Evolutionary conservation across 2,888 invertebrate genomes (phyloP).

Genomic region (Pterostichus niger): DNA sequence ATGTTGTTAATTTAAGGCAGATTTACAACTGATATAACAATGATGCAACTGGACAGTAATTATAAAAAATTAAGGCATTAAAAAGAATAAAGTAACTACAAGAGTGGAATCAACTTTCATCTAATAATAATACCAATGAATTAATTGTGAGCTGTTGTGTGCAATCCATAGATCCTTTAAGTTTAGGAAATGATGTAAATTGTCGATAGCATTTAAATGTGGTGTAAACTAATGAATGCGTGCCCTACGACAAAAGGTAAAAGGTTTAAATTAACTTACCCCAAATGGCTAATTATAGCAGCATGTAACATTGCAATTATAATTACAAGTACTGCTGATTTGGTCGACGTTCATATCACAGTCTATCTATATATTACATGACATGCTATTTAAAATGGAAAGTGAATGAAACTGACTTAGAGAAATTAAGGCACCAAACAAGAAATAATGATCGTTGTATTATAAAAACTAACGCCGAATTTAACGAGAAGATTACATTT

Average conservation of each 20-base stretch:
- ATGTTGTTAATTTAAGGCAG: no score
- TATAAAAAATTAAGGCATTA: no score
- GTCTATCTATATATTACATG: constrained; percentile 46
- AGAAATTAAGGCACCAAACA: constrained; percentile 42
- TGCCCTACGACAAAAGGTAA: constrained; percentile 29
- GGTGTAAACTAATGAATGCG: constrained; percentile 4
- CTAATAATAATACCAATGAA: no score
- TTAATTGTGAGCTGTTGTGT: no score
- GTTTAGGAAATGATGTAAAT: neutral
- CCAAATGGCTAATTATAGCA: constrained; percentile 79
- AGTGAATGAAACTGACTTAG: constrained; percentile 3
- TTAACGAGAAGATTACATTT: neutral
- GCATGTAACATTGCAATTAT: constrained; percentile 78
- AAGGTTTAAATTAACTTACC: constrained; percentile 76
- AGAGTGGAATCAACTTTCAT: no score
- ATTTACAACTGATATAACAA: no score
- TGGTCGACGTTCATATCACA: constrained; percentile 57
- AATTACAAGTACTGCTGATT: constrained; percentile 75
- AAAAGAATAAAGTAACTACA: no score
- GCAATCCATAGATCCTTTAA: no score
- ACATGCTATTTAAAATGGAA: constrained; percentile 55
- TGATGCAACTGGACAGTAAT: no score
- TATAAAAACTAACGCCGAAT: constrained; percentile 38
- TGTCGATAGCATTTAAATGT: neutral
- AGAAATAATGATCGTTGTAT: constrained; percentile 21